Percentiles rank a stretch among this genome's conserved stretches.
Conservation (phyloP, 1,140 invertebrate genomes). For the Latrodectus geometricus region DNA sequence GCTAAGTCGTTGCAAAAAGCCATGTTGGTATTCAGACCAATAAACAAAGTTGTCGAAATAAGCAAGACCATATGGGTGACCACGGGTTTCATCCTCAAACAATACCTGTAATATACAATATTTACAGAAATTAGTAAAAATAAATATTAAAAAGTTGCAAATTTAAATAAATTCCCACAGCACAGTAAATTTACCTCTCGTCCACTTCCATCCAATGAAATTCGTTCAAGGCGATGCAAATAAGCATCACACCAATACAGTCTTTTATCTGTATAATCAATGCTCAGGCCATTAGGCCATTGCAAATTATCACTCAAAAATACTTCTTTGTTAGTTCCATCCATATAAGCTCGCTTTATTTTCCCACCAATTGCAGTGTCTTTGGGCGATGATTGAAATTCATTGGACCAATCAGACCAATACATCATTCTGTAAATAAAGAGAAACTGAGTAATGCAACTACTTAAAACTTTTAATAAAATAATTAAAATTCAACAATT, state of each 20-base stretch:
- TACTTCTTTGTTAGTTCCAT: constrained; percentile 69
- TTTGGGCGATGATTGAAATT: constrained; percentile 14
- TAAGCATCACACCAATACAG: constrained; percentile 75
- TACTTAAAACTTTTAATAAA: no score
- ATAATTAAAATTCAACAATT: no score
- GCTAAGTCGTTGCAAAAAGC: constrained; percentile 72
- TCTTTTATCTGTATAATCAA: constrained; percentile 70
- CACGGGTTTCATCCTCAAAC: constrained; percentile 66
- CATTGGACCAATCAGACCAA: constrained; percentile 72
- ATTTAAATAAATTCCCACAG: neutral
- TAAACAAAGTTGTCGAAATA: constrained; percentile 70
- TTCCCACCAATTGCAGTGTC: constrained; percentile 65
- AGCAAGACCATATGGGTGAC: constrained; percentile 74
- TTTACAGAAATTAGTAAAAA: neutral
- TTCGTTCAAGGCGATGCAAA: constrained; percentile 81
- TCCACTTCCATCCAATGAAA: constrained; percentile 84
- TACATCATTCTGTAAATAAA: constrained; percentile 69
- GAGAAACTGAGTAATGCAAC: neutral
- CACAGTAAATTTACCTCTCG: constrained; percentile 71
- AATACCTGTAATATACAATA: constrained; percentile 42
- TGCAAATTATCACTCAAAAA: constrained; percentile 69
- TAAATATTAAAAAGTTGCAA: neutral
- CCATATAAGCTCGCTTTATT: constrained; percentile 73
- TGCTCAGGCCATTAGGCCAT: constrained; percentile 74
- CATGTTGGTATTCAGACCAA: constrained; percentile 75